Base-by-base conservation (phyloP, 2,797 vertebrate genomes). In the Denticeps clupeoides region DNA sequence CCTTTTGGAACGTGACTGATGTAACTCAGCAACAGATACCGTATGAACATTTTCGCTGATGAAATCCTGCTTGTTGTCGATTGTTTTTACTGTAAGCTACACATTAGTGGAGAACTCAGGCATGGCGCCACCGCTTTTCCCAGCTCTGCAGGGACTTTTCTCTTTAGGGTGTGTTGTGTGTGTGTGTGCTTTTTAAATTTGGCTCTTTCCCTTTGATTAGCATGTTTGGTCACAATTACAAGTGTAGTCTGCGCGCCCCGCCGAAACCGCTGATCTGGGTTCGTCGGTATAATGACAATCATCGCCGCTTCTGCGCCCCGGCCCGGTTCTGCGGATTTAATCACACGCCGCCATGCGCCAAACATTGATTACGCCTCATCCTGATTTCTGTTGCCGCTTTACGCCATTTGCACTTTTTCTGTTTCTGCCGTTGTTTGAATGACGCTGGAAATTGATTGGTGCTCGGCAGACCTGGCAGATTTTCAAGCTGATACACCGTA, bases 201-300 rank as follows among this genome's bases (percentile, higher is more conserved):
- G 52, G 51, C 58, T 60, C 31, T 44, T 70, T 53, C 48, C 55
- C 60, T 77, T 66, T 71, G 67, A 80, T 79, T 55, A 59, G 63
- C 53, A 64, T 55, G 64, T 77, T 75, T 68, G 60, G 68, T 62
- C 70, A 53, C 75, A 74, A 80, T 80, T 79, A 75, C 64, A 65
- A 71, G 67, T 70, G 65, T 71, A 71, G 73, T 72, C 41, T 62
- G 67, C 64, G 57, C 51, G 54, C 57, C 51, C 65, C 56, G 59
- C 77, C 72, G 69, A 68, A 73, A 62, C 58, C 55, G 44, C 60
- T 56, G 59, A 76, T 74, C 69, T 59, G 65, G 60, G 60, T 63
- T 55, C 65, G 68, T 69, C 68, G 72, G 51, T 63, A 60, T 75
- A 73, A 77, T 77, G 57, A 75, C 64, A 56, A 70, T 75, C 69